phyloP scores from a whole-genome alignment of 2,888 invertebrate species.

The Anagyrus pseudococci region DNA sequence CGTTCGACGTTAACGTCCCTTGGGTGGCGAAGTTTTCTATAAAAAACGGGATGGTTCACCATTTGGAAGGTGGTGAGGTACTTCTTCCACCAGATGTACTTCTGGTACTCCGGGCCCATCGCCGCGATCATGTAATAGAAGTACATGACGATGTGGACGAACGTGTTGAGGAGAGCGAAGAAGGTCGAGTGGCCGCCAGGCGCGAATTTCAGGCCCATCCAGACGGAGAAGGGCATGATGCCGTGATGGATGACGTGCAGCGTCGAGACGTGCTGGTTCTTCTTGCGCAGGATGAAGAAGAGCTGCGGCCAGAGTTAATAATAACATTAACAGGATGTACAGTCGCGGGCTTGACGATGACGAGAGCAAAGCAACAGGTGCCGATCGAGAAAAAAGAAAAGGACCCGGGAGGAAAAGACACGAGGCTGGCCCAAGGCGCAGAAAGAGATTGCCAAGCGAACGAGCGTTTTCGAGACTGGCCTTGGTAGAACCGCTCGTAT shows the following conservation, averaged over 20 bases:
- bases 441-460: too few relatives aligned
- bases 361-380: constrained; percentile 17
- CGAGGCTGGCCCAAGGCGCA: too few relatives aligned
- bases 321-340: too few relatives aligned
- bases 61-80: constrained; percentile 95
- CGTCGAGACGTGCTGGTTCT: constrained; percentile 91
- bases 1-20: too few relatives aligned
- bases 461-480: too few relatives aligned
- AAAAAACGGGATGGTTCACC: constrained; percentile 72
- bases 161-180: constrained; percentile 91
- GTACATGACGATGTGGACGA: constrained; percentile 97
- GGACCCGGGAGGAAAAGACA: not conserved
- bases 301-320: constrained; percentile 60
- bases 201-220: constrained; percentile 94
- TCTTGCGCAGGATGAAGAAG: constrained; percentile 94
- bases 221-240: constrained; percentile 94
- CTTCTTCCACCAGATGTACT: constrained; percentile 98
- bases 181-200: constrained; percentile 97
- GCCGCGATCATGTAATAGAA: constrained; percentile 96
- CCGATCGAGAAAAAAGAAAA: not conserved
- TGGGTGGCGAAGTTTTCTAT: too few relatives aligned
- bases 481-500: too few relatives aligned
- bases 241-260: constrained; percentile 97
- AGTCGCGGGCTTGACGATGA: too few relatives aligned
- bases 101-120: constrained; percentile 91